Base-by-base conservation (phyloP, 2,888 invertebrate species). In the Synanthedon myopaeformis region DNA sequence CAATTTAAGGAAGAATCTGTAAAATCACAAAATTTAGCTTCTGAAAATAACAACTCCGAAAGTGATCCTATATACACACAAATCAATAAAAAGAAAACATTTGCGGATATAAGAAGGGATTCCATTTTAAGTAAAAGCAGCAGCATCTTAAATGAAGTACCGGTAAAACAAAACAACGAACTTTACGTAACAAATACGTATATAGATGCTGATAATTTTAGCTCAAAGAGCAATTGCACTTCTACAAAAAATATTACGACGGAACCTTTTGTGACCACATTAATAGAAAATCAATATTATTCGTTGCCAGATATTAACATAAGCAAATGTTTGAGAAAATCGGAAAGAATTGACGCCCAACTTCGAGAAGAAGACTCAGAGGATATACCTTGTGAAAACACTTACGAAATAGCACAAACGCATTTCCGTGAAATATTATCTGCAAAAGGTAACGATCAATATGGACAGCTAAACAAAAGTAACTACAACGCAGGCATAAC, bases 291-390 rank as follows among this genome's bases (percentile, higher is more conserved):
- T 71, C 92, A 92, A 70, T 93, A 91, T 66, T 90, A 91, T 74
- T 92, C 92, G 19, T 78, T 93, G 58, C 93, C 93, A 8, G 92
- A 93, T 72, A 91, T 92, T 51, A 91, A 91, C 55, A 90, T 91
- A 23, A 90, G 92, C 56, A 91, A 92, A 70, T 91, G 91, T 68
- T 85, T 93, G 57, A 89, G 91, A 64, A 92, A 91, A 67, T 92
- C 91, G 55, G 93, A 93, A 70, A 89, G 90, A 61, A 93, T 93
- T 64, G 93, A 93, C 72, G 90, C 91, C 55, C 92, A 92, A 70
- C 74, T 93, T 54, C 82, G 93, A 66, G 80, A 85, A 66, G 82
- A 82, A 65, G 84, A 84, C 59, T 78, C 79, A 56, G 84, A 87
- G 67, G 83, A 87, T 51, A 75, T 78, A 61, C 75, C 76, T 56